A percentile compares a stretch with the other conserved stretches of the same genome.
Conservation (phyloP, 2,888 invertebrate species). For the Criorhina ranunculi region DNA sequence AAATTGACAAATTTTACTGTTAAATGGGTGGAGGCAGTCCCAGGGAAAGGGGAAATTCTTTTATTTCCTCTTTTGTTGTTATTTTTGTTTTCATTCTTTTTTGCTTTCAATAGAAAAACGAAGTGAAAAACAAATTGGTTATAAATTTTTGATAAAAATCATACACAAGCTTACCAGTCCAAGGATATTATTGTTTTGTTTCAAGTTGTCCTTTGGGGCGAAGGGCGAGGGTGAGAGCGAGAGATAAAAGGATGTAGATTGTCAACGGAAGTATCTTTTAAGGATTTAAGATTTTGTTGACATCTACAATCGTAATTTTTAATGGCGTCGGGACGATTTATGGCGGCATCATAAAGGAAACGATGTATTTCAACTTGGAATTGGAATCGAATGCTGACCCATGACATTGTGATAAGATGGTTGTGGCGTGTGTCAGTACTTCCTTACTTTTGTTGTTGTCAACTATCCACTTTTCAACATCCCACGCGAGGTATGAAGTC, state of each 20-base stretch:
- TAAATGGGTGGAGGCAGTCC: neutral
- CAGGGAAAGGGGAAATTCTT: neutral
- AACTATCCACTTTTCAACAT: too few relatives aligned
- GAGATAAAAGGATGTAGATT: too few relatives aligned
- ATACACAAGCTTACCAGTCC: constrained; percentile 2
- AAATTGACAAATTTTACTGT: constrained; percentile 64
- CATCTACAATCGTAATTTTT: too few relatives aligned
- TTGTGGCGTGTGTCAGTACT: too few relatives aligned
- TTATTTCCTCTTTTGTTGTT: constrained; percentile 1
- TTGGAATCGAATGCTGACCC: too few relatives aligned
- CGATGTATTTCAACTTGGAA: too few relatives aligned
- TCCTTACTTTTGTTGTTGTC: too few relatives aligned
- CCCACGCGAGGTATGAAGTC: too few relatives aligned
- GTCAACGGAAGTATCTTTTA: neutral
- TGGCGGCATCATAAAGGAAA: too few relatives aligned
- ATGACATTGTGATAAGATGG: too few relatives aligned
- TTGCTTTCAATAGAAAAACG: neutral
- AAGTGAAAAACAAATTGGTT: constrained; percentile 20
- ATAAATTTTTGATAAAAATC: constrained; percentile 43
- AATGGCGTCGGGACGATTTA: neutral
- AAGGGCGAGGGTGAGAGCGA: too few relatives aligned
- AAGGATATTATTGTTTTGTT: neutral
- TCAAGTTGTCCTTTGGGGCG: too few relatives aligned
- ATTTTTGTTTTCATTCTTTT: constrained; percentile 1
- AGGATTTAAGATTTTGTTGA: neutral